A percentile compares a stretch with the other conserved stretches of the same genome.
phyloP scores from a whole-genome alignment of 2,888 invertebrate species.

The Dynastes maya region DNA sequence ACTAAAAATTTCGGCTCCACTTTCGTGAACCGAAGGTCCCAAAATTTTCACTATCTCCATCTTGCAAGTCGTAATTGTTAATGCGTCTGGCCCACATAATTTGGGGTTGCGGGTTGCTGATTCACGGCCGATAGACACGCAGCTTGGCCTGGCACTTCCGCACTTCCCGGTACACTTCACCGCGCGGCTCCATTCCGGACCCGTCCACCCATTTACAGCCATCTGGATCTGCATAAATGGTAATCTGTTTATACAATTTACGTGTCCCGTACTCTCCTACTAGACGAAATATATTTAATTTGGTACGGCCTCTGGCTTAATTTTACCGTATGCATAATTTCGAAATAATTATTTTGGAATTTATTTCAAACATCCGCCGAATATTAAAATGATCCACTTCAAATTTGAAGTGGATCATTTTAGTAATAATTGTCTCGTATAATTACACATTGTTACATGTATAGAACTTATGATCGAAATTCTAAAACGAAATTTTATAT shows the following conservation, averaged over 20 bases:
- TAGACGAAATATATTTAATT: constrained; percentile 43
- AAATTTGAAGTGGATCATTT: neutral
- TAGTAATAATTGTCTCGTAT: too few species aligned
- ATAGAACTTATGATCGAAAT: neutral
- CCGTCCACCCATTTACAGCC: constrained; percentile 30
- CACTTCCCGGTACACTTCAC: constrained; percentile 15
- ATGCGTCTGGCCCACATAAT: constrained; percentile 46
- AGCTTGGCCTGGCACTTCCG: constrained; percentile 45
- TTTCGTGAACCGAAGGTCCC: neutral
- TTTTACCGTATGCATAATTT: constrained; percentile 30
- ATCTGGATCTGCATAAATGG: constrained; percentile 45
- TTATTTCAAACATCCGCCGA: constrained; percentile 17
- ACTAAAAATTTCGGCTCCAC: constrained; percentile 16
- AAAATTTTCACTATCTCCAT: constrained; percentile 44
- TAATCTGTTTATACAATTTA: constrained; percentile 45
- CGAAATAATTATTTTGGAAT: constrained; percentile 29
- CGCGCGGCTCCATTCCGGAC: constrained; percentile 12
- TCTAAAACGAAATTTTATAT: neutral
- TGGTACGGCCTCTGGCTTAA: constrained; percentile 21
- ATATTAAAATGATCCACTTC: constrained; percentile 10
- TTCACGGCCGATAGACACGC: constrained; percentile 45
- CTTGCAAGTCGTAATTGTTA: constrained; percentile 45
- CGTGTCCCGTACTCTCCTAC: constrained; percentile 24
- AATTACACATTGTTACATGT: neutral
- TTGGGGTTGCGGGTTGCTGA: constrained; percentile 46